Evolutionary conservation across 2,888 invertebrate species (phyloP), one percentile per base, ranked within the genome.

Genomic region (Ectobius pallidus): DNA sequence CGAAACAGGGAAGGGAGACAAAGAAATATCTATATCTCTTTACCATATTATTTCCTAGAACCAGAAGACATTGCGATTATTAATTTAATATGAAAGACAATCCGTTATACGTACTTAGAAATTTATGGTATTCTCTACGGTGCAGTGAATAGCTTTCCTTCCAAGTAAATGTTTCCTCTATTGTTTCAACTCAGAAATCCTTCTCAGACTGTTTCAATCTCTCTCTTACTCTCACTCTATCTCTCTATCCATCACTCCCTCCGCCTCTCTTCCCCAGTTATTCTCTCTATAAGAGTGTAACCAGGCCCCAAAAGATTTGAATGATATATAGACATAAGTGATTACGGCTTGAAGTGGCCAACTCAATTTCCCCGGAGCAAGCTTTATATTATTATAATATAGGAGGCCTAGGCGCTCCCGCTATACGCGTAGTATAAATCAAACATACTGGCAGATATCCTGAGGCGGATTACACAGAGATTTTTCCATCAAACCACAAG

Each of bases 401-500:
- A 46, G 46, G 14, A 7, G 27, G 39, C 18, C 27, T 39, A 42
- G 61, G n/a, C 42, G 18, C 25, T 20, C 32, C 52, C 18, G 11
- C 30, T 46, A 42, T 65, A 16, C 61, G 22, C 39, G 39, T 27
- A 63, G 58, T 62, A 71, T 73, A 74, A 75, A 75, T 75, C 75
- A 75, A 75, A 75, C 75, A 75, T 49, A 32, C 70, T 71, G 65
- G 39, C 52, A 42, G 58, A 42, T 22, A n/a, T 62, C 76, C 74
- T 44, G 63, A 22, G 75, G 76, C 76, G 74, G 71, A 73, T 76
- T 74, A 74, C 68, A 67, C 65, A 30, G 18, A 72, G 73, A 74
- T 76, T 76, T 76, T 76, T 76, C 75, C 75, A 72, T 71, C 74
- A 72, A 22, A 34, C 7, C 69, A 39, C 39, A 34, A 32, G 52